These are phyloP conservation scores for Myotis daubentonii DNA, from an alignment of 2,797 vertebrate species.

Conservation along the genomic window DNA sequence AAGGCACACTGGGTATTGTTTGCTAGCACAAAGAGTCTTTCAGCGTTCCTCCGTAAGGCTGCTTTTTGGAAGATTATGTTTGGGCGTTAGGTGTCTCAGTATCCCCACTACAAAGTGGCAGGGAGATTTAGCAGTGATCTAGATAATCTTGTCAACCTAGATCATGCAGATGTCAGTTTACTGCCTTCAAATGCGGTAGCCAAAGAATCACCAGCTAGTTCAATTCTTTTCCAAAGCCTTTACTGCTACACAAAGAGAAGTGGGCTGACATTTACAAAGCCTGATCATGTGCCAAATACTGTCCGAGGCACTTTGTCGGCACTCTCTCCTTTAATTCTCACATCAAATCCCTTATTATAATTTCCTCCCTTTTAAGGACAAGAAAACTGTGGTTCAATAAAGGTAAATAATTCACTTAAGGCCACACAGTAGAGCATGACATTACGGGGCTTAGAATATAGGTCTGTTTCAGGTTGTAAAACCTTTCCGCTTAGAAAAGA, in stretches of 20 bases:
- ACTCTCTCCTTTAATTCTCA: slow-evolving; percentile 21
- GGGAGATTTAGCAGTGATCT: slow-evolving; percentile 63
- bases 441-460: not conserved
- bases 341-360: not conserved
- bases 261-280: not conserved
- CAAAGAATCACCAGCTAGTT: not conserved
- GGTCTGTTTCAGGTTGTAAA: not conserved
- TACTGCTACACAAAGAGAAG: not conserved
- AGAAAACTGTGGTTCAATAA: not conserved
- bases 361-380: not conserved
- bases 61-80: slow-evolving; percentile 77
- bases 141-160: slow-evolving; percentile 70
- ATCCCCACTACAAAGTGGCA: slow-evolving; percentile 44
- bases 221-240: not conserved
- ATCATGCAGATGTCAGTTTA: slow-evolving; percentile 45
- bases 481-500: not conserved
- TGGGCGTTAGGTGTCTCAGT: slow-evolving; percentile 65
- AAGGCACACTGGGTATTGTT: slow-evolving; percentile 76
- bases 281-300: not conserved
- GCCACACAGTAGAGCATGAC: not conserved
- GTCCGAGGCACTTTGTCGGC: not conserved
- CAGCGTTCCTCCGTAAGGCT: slow-evolving; percentile 33
- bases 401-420: slow-evolving; percentile 28
- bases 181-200: slow-evolving; percentile 15
- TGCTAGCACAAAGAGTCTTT: slow-evolving; percentile 74